Evolutionary conservation across 2,113 vertebrate genomes (phyloP).

Genomic region (Pontoporia blainvillei): DNA sequence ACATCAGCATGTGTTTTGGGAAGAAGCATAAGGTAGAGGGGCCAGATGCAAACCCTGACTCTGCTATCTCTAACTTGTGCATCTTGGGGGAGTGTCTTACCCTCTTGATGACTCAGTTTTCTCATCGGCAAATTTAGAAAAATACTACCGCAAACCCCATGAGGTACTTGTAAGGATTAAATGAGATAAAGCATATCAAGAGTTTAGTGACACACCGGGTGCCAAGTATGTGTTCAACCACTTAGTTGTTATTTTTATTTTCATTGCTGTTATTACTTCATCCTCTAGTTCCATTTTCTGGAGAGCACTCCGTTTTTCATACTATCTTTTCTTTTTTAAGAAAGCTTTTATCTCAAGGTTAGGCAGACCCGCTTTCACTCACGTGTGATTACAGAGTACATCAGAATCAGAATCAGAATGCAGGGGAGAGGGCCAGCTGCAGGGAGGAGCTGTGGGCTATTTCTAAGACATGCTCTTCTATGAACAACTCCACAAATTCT

Average conservation of each 20-base stretch:
- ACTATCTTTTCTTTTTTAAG: constrained; percentile 23
- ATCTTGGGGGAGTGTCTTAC: not conserved
- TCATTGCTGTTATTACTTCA: not conserved
- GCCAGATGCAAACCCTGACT: not conserved
- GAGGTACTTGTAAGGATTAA: not conserved
- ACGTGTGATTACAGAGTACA: not conserved
- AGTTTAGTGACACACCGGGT: not conserved
- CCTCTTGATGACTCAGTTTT: not conserved
- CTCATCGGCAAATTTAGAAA: not conserved
- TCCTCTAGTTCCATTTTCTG: not conserved
- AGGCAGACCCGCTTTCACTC: constrained; percentile 23
- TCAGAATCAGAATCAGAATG: not conserved
- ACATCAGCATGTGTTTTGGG: not conserved
- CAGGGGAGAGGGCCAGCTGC: not conserved
- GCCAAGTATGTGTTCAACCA: not conserved
- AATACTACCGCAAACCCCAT: not conserved
- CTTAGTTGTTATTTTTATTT: not conserved
- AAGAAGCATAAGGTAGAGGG: not conserved
- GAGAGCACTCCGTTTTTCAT: not conserved
- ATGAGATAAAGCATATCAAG: not conserved
- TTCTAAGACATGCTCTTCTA: constrained; percentile 15
- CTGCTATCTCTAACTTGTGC: not conserved
- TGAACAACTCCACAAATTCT: not conserved
- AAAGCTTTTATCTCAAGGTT: constrained; percentile 45
- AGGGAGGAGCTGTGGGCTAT: not conserved